phyloP scores from a whole-genome alignment of 2,888 invertebrate species.

The Empis stercorea region DNA sequence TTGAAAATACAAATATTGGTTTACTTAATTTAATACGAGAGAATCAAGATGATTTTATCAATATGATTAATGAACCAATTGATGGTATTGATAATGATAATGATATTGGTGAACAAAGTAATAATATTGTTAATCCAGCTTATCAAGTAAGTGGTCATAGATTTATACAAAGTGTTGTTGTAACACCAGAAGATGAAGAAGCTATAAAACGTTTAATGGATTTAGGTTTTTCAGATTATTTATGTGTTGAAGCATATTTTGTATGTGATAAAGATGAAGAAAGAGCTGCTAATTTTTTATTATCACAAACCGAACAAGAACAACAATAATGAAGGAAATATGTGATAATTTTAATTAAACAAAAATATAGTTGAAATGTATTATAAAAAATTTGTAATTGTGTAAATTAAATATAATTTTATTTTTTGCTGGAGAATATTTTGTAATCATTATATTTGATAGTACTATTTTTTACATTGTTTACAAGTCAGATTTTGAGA shows the following conservation, averaged over 20 bases:
- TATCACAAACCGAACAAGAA: no score
- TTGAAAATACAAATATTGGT: slow-evolving; percentile 87
- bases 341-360: no score
- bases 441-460: no score
- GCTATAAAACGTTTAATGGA: not conserved
- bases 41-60: slow-evolving; percentile 84
- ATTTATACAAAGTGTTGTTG: slow-evolving; percentile 7
- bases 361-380: no score
- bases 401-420: no score
- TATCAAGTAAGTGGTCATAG: slow-evolving; percentile 11
- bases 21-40: slow-evolving; percentile 77
- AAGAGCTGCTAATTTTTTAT: not conserved
- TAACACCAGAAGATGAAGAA: not conserved
- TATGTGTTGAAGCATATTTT: not conserved
- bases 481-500: no score
- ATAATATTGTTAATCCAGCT: not conserved
- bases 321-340: no score
- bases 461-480: no score
- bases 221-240: not conserved
- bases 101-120: slow-evolving; percentile 71
- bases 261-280: not conserved
- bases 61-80: slow-evolving; percentile 49
- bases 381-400: no score
- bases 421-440: no score
- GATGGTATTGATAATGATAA: slow-evolving; percentile 45